phyloP scores from a whole-genome alignment of 2,797 vertebrate genomes.

The Aplochiton taeniatus region DNA sequence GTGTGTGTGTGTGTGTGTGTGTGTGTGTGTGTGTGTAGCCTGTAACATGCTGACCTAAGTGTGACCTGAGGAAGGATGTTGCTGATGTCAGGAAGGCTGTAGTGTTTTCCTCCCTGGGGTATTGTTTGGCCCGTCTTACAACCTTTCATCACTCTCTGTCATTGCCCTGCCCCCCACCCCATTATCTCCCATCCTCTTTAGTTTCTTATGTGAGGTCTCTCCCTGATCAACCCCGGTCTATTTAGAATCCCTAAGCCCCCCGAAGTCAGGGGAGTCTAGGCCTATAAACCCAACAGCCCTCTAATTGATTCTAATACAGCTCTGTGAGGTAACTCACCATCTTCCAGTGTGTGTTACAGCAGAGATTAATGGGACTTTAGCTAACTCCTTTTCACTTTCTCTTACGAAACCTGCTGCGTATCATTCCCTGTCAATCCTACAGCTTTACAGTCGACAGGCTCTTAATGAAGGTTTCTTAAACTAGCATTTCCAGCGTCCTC shows the following conservation, averaged over 20 bases:
- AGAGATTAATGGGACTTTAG: conserved; percentile 25
- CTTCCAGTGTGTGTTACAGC: conserved; percentile 29
- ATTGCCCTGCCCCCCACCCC: conserved; percentile 2
- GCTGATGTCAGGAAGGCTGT: conserved; percentile 53
- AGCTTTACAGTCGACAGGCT: no score
- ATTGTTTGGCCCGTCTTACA: conserved; percentile 30
- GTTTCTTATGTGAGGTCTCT: conserved; percentile 38
- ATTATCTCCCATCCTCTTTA: conserved; percentile 20
- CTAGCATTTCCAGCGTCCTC: no score
- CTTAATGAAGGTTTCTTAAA: no score
- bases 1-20: conserved; percentile 6
- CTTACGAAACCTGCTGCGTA: no score
- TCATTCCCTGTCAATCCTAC: no score
- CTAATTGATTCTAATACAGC: conserved; percentile 48
- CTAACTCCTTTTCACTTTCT: conserved; percentile 4
- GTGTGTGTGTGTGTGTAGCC: background rate
- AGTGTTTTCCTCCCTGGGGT: conserved; percentile 39
- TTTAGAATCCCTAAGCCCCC: conserved; percentile 55
- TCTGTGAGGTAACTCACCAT: conserved; percentile 17
- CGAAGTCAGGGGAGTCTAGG: conserved; percentile 21
- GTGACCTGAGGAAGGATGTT: conserved; percentile 55
- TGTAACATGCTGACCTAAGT: conserved; percentile 47
- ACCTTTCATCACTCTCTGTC: background rate
- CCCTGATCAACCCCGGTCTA: conserved; percentile 48
- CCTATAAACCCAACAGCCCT: conserved; percentile 43